Percentiles rank a stretch among this genome's conserved stretches.
phyloP scores from a whole-genome alignment of 2,888 invertebrate genomes.

The Arge pagana region DNA sequence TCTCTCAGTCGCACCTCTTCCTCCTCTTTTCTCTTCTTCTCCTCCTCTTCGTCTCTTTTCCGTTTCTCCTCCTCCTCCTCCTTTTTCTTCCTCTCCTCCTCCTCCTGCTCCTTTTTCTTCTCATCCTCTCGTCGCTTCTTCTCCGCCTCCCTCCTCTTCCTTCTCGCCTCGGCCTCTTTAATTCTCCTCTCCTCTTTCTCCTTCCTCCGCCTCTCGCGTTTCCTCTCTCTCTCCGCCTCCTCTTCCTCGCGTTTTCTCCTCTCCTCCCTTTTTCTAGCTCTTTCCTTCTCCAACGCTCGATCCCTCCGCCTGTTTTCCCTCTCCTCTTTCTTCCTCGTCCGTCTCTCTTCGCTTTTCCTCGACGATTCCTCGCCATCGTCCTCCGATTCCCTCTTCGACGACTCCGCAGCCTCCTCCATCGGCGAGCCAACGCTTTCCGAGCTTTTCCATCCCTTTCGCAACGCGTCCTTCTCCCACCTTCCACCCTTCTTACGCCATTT shows the following conservation, averaged over 20 bases:
- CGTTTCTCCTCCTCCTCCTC: constrained; percentile 26
- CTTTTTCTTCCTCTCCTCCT: background rate
- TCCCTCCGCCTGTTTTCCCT: constrained; percentile 14
- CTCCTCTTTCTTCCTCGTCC: constrained; percentile 6
- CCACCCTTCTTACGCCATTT: too few species aligned
- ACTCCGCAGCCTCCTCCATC: constrained; percentile 16
- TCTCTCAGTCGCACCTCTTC: constrained; percentile 25
- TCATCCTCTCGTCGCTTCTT: constrained; percentile 5
- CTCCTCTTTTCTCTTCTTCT: constrained; percentile 22
- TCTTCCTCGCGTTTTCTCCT: background rate
- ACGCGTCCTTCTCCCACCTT: too few species aligned
- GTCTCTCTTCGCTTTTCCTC: background rate
- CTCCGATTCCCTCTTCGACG: constrained; percentile 2
- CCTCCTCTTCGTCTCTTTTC: constrained; percentile 26
- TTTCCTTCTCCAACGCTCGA: background rate
- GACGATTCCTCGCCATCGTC: constrained; percentile 13
- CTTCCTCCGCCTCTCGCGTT: constrained; percentile 1
- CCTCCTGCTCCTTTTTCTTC: constrained; percentile 8
- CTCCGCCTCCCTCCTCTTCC: background rate
- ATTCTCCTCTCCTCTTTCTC: background rate
- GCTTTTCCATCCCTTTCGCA: too few species aligned
- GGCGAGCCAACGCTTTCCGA: too few species aligned
- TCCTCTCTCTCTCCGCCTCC: constrained; percentile 13
- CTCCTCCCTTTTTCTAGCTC: constrained; percentile 13
- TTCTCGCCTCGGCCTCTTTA: background rate